These are phyloP conservation scores for Saccostrea cuccullata DNA, from an alignment of 1,140 invertebrate species.

Conservation along the genomic window DNA sequence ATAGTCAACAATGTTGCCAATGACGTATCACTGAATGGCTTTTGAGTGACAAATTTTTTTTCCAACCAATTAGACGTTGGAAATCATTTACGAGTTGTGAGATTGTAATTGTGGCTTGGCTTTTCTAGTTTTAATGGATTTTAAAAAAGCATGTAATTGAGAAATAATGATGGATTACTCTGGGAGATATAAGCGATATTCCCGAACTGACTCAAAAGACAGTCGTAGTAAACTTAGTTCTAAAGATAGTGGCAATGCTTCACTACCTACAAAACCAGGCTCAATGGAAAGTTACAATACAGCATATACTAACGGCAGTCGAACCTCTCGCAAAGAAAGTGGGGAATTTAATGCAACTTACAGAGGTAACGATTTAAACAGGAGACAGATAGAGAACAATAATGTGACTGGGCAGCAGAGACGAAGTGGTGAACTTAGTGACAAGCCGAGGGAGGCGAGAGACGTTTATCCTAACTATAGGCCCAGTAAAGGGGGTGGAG, in stretches of 20 bases:
- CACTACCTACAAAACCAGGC: background rate
- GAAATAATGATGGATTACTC: conserved; percentile 16
- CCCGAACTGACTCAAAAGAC: conserved; percentile 11
- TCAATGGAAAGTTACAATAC: background rate
- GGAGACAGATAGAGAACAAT: background rate
- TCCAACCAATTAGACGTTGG: background rate
- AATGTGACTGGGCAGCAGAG: background rate
- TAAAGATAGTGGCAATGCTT: conserved; percentile 12
- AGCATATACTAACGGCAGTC: background rate
- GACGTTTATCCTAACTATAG: background rate
- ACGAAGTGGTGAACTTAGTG: background rate
- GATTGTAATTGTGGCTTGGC: background rate
- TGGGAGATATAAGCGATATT: conserved; percentile 21
- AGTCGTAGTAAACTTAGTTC: conserved; percentile 28
- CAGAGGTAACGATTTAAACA: background rate
- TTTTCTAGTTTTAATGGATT: conserved; percentile 23
- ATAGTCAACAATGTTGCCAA: background rate
- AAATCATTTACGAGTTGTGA: background rate
- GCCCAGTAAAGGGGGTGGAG: background rate
- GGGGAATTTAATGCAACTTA: background rate
- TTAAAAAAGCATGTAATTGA: conserved; percentile 9
- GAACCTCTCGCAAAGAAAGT: background rate
- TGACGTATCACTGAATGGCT: background rate
- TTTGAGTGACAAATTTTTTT: background rate
- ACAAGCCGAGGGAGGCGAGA: background rate